Percentiles rank a stretch among this genome's conserved stretches.
phyloP scores from a whole-genome alignment of 2,797 vertebrate species.

The Acrossocheilus fasciatus region DNA sequence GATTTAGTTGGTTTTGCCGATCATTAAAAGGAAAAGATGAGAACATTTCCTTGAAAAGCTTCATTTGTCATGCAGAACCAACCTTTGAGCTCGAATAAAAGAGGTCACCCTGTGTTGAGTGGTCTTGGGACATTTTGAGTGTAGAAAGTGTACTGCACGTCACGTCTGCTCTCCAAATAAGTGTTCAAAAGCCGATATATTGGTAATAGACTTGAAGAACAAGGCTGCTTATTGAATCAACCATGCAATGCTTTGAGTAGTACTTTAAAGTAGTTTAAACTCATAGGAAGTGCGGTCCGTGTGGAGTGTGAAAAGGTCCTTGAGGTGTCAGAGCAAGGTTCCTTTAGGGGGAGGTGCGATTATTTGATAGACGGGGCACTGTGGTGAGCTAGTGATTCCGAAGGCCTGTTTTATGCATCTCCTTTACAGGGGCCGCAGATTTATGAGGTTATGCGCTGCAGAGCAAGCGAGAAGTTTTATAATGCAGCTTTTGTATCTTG shows the following conservation, averaged over 20 bases:
- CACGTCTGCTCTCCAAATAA: not conserved
- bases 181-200: not conserved
- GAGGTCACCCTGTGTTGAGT: slow-evolving; percentile 58
- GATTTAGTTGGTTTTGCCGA: slow-evolving; percentile 72
- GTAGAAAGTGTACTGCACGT: slow-evolving; percentile 12
- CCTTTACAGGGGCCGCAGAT: slow-evolving; percentile 22
- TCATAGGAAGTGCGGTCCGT: slow-evolving; percentile 19
- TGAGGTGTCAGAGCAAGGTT: slow-evolving; percentile 63
- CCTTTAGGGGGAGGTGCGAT: slow-evolving; percentile 18
- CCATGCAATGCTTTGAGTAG: not conserved
- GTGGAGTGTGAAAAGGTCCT: slow-evolving; percentile 64
- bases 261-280: slow-evolving; percentile 3
- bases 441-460: slow-evolving; percentile 17
- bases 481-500: slow-evolving; percentile 4
- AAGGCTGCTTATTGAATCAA: not conserved
- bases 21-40: slow-evolving; percentile 68
- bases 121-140: slow-evolving; percentile 48
- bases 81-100: slow-evolving; percentile 55
- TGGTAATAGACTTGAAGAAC: slow-evolving; percentile 13
- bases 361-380: slow-evolving; percentile 27
- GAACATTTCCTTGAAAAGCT: slow-evolving; percentile 44
- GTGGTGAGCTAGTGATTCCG: slow-evolving; percentile 22
- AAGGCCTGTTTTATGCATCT: slow-evolving; percentile 37
- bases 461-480: not conserved
- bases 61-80: slow-evolving; percentile 31